Evolutionary conservation across 2,888 invertebrate species (phyloP).

Genomic region (Drosophila silvestris): DNA sequence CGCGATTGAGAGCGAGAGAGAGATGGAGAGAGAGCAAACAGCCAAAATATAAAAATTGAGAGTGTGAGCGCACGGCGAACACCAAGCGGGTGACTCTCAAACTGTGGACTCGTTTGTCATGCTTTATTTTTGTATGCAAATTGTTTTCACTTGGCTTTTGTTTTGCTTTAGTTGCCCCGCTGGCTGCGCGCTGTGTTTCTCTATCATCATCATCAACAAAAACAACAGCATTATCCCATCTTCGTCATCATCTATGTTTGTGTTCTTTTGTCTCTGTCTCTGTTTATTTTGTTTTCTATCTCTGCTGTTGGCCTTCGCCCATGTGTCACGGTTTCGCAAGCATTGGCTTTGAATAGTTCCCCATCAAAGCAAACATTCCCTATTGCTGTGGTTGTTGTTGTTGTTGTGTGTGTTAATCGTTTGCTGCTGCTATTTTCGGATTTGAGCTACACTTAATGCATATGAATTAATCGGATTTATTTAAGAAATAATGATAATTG

Average conservation of each 20-base stretch:
- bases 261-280: slow-evolving; percentile 23
- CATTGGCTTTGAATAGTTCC: slow-evolving; percentile 67
- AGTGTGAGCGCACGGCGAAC: slow-evolving; percentile 12
- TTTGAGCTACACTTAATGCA: slow-evolving; percentile 50
- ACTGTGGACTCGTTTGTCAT: slow-evolving; percentile 32
- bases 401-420: slow-evolving; percentile 14
- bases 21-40: background rate
- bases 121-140: slow-evolving; percentile 33
- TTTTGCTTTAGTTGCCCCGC: slow-evolving; percentile 20
- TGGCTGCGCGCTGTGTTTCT: background rate
- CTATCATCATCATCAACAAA: slow-evolving; percentile 11
- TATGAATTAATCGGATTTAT: slow-evolving; percentile 48
- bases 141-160: slow-evolving; percentile 23
- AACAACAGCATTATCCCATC: slow-evolving; percentile 26
- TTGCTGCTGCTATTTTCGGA: slow-evolving; percentile 42
- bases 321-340: slow-evolving; percentile 74
- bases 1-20: slow-evolving; percentile 5
- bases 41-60: background rate
- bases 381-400: slow-evolving; percentile 28
- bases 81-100: slow-evolving; percentile 18
- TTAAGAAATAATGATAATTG: slow-evolving; percentile 45
- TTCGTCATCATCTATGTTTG: slow-evolving; percentile 26
- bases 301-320: slow-evolving; percentile 57
- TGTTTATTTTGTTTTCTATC: slow-evolving; percentile 13
- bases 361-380: slow-evolving; percentile 37